Percentiles rank a stretch among this genome's conserved stretches.
Conservation (phyloP, 2,888 invertebrate species). For the Coenonympha glycerion region DNA sequence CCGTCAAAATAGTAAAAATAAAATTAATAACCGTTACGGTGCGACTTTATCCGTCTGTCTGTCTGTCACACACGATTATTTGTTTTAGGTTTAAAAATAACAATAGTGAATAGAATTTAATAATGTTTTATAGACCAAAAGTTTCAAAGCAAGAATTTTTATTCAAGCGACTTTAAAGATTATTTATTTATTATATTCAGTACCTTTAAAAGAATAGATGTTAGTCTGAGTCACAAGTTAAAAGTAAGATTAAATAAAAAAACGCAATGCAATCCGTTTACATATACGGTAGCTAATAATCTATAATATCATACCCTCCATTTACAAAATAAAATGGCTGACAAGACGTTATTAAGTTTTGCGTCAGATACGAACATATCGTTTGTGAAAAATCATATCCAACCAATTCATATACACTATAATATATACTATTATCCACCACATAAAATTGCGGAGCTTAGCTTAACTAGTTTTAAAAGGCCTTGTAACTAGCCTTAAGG, state of each 20-base stretch:
- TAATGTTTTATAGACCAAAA: too few species aligned
- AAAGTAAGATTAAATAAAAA: neutral
- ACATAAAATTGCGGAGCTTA: constrained; percentile 55
- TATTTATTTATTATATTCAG: too few species aligned
- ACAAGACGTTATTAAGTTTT: neutral
- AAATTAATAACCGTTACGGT: too few species aligned
- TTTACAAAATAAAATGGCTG: constrained; percentile 11
- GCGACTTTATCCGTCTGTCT: too few species aligned
- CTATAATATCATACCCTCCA: constrained; percentile 8
- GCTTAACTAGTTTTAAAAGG: constrained; percentile 62
- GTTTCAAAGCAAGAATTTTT: too few species aligned
- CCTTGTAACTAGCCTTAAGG: constrained; percentile 72
- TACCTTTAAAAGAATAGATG: too few species aligned
- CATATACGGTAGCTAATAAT: constrained; percentile 2
- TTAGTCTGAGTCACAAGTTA: neutral
- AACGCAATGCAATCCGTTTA: neutral
- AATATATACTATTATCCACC: constrained; percentile 48
- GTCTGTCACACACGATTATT: too few species aligned
- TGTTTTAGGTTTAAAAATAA: too few species aligned
- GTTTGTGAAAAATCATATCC: constrained; percentile 36
- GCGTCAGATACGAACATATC: constrained; percentile 10
- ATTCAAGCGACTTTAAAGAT: too few species aligned
- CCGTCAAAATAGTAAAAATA: too few species aligned
- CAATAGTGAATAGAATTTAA: too few species aligned
- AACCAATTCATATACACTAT: constrained; percentile 54